Base-by-base conservation (phyloP, 2,113 vertebrate genomes). In the Hyperopisus bebe region DNA sequence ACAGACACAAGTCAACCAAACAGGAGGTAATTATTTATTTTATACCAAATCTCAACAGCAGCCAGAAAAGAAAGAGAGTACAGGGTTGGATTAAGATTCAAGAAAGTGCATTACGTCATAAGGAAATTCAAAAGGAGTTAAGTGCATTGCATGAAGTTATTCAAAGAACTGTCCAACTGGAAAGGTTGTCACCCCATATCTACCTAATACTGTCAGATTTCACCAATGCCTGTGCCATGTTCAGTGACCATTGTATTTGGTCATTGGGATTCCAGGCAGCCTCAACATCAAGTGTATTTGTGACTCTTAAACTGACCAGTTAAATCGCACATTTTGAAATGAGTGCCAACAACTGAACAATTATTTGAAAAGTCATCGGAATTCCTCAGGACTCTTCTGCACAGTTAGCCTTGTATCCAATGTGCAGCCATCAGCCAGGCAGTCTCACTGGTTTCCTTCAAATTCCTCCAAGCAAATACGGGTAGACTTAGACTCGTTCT, bases 401-500 rank as follows among this genome's bases (percentile, higher is more conserved):
- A 39, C 35, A 42, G 17, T 42, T 19, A 42, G 17, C 74, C 74
- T 80, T 42, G 74, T 42, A 39, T 19, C 74, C 74, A 80, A 80
- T 80, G 35, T 80, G 5, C 74, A 80, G 15, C 74, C 35, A 19
- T 42, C 5, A 42, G 74, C 31, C 74, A 80, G 35, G 6, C 5
- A 48, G 21, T 86, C 19, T 86, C 44, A 47, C 83, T 86, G 83
- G 47, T 86, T 47, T 86, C 83, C 44, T 50, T 86, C 47, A 86
- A 50, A 48, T n/a, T 50, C 83, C 5, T 86, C 83, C 83, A 86
- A 48, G 21, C 44, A 86, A 86, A 86, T 86, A 15, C 83, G 10
- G 19, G 74, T 80, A 44, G 87, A 74, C 88, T 96, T 96, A 58
- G 96, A 93, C 70, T 96, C 94, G 0, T 94, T 95, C n/a, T 95